Conservation (phyloP, 2,797 vertebrate species). For the Oophaga sylvatica region DNA sequence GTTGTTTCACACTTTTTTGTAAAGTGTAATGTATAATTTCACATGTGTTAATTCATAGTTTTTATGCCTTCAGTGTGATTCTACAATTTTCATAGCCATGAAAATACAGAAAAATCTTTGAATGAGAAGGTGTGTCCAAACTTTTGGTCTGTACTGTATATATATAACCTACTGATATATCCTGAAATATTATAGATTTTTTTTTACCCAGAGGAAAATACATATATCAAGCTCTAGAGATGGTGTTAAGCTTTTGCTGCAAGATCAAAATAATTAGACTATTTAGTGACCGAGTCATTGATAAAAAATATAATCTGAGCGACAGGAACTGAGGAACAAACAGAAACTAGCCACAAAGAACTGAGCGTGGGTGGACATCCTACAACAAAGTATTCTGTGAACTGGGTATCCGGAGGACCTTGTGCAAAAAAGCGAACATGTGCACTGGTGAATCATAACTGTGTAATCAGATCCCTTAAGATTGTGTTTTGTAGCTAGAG, state of each 20-base stretch:
- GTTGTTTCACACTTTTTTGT: too few species aligned
- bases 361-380: slow-evolving; percentile 57
- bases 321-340: slow-evolving; percentile 49
- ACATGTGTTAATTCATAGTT: too few species aligned
- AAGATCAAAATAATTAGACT: slow-evolving; percentile 9
- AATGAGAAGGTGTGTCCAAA: too few species aligned
- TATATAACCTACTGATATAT: neutral
- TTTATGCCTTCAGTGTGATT: too few species aligned
- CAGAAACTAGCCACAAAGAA: slow-evolving; percentile 55
- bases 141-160: too few species aligned
- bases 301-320: slow-evolving; percentile 24
- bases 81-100: too few species aligned
- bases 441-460: neutral
- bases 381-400: slow-evolving; percentile 48
- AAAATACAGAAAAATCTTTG: too few species aligned
- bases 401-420: slow-evolving; percentile 50
- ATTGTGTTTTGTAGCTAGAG: neutral
- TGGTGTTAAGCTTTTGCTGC: neutral
- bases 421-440: slow-evolving; percentile 26
- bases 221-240: neutral
- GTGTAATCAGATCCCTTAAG: neutral
- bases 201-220: neutral
- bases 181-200: neutral
- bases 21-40: too few species aligned
- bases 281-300: slow-evolving; percentile 6